These are phyloP conservation scores for Cheilinus undulatus DNA, from an alignment of 2,113 vertebrate species.

Conservation along the genomic window DNA sequence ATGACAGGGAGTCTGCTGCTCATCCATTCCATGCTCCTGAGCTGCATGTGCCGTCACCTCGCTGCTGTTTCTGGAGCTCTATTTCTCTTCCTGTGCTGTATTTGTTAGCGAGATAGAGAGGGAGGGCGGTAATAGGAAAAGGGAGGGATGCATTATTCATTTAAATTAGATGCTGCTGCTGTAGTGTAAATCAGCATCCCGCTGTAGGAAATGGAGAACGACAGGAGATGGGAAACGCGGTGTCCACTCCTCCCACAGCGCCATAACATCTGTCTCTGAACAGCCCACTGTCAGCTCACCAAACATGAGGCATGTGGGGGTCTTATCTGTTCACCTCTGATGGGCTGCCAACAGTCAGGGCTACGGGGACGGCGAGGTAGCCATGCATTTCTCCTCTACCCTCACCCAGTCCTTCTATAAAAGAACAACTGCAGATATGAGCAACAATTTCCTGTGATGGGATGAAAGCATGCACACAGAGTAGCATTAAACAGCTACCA, in stretches of 20 bases:
- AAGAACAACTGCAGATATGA: constrained; percentile 55
- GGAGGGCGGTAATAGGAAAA: constrained; percentile 11
- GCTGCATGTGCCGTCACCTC: constrained; percentile 29
- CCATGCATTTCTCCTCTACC: constrained; percentile 25
- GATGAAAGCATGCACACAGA: neutral
- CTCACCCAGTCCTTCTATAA: constrained; percentile 17
- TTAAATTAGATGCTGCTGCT: constrained; percentile 62
- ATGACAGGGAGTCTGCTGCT: constrained; percentile 25
- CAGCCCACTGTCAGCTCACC: constrained; percentile 56
- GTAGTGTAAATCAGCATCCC: constrained; percentile 54
- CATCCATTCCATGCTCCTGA: constrained; percentile 34
- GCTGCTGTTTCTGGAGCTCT: constrained; percentile 24
- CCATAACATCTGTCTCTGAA: constrained; percentile 67
- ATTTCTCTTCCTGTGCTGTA: constrained; percentile 26
- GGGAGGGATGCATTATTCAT: constrained; percentile 62
- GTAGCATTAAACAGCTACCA: neutral
- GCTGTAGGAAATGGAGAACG: constrained; percentile 55
- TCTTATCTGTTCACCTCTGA: constrained; percentile 71
- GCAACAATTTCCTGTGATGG: constrained; percentile 58
- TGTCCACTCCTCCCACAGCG: constrained; percentile 64
- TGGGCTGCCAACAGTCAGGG: constrained; percentile 67
- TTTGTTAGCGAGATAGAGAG: constrained; percentile 28
- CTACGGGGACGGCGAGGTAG: constrained; percentile 48
- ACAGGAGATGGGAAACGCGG: constrained; percentile 49
- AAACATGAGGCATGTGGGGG: constrained; percentile 66